phyloP scores from a whole-genome alignment of 2,888 invertebrate species.

The Dicycla oo region DNA sequence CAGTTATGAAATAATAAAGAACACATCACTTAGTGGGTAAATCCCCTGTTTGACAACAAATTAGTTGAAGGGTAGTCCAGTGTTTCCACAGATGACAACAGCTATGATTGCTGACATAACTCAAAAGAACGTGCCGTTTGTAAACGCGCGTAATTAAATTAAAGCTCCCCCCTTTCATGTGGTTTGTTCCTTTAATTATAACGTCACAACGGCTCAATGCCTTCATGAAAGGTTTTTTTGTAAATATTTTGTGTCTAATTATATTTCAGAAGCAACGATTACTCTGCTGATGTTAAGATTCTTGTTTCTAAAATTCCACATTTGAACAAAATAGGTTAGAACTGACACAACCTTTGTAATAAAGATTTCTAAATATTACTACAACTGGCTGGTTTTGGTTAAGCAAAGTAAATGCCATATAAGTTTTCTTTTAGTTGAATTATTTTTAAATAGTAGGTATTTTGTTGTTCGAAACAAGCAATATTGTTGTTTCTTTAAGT shows the following conservation, averaged over 20 bases:
- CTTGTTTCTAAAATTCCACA: background rate
- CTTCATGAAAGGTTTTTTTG: slow-evolving; percentile 17
- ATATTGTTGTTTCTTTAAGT: no score
- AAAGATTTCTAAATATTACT: background rate
- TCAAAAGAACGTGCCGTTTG: slow-evolving; percentile 44
- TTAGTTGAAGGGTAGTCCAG: background rate
- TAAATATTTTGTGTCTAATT: slow-evolving; percentile 24
- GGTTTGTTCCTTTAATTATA: slow-evolving; percentile 56
- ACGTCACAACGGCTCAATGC: slow-evolving; percentile 30
- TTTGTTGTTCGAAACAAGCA: background rate
- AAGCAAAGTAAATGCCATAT: background rate
- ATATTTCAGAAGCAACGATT: background rate
- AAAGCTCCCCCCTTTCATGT: slow-evolving; percentile 55
- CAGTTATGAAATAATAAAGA: background rate
- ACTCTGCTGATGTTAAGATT: background rate
- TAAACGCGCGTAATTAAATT: slow-evolving; percentile 55
- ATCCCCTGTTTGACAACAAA: slow-evolving; percentile 24
- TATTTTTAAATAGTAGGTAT: no score
- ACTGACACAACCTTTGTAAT: background rate
- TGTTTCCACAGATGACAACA: slow-evolving; percentile 14
- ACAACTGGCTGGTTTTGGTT: background rate
- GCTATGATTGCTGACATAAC: slow-evolving; percentile 36
- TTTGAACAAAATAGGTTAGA: background rate
- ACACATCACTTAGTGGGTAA: background rate
- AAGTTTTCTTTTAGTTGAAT: background rate